Evolutionary conservation across 2,888 invertebrate genomes (phyloP), one percentile per base, ranked within the genome.

Genomic region (Drosophila anomelani): DNA sequence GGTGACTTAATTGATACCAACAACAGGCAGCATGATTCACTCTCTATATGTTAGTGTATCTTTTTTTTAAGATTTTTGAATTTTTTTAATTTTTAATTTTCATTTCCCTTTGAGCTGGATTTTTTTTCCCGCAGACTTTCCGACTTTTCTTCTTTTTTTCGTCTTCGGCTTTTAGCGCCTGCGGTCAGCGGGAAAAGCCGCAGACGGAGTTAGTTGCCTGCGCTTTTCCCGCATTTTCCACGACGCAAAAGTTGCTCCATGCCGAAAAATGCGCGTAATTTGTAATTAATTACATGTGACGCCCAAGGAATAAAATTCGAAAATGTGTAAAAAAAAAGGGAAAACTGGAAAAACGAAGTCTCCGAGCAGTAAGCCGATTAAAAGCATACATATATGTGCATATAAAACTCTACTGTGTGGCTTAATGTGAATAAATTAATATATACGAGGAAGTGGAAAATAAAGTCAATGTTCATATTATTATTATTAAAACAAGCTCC

Each of bases 111-210:
- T 66, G 29, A 43, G 49, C 29, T 23, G 67, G 15, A 15, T n/a
- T 17, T 55, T 32, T 32, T 26, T 41, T 7, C 36, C 51, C 20
- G 34, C 51, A 36, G 51, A 36, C 51, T 53, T 53, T 53, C 15
- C 51, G 20, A 51, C 26, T 12, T 17, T 51, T 41, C 47, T 17
- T 12, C n/a, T 43, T 44, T 61, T 29, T 20, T 26, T 13, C n/a
- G 67, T 73, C 83, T 79, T 80, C 73, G 80, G 85, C 83, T 83
- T 83, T 83, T 83, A 85, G 80, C 66, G 83, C 69, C 49, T 66
- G 77, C 73, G 74, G 80, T 85, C 83, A 68, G 49, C 49, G 66
- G 29, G 38, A 46, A 58, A 85, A 85, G 62, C 80, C 75, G 61
- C 44, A 66, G 46, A 46, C 68, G 55, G 53, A 75, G 43, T 44